These are phyloP conservation scores for Labrus mixtus DNA, from an alignment of 2,113 vertebrate genomes.

Conservation along the genomic window DNA sequence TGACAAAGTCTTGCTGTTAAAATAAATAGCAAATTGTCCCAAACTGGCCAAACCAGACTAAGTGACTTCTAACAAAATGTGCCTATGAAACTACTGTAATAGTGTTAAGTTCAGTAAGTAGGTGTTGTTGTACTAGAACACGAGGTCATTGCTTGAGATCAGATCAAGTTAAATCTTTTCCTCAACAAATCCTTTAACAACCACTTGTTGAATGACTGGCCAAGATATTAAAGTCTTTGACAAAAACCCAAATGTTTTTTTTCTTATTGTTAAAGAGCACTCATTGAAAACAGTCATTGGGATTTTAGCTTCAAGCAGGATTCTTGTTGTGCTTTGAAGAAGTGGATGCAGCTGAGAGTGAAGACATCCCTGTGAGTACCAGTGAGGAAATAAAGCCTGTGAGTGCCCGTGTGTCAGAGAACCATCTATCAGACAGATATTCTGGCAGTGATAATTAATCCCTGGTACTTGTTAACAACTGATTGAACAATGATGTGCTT, in stretches of 20 bases:
- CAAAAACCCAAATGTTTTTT: not conserved
- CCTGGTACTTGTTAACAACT: slow-evolving; percentile 51
- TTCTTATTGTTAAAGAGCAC: not conserved
- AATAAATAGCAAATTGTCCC: too few species aligned
- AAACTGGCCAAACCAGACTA: too few species aligned
- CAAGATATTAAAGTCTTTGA: not conserved
- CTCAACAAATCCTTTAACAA: too few species aligned
- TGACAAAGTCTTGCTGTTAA: too few species aligned
- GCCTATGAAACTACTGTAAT: too few species aligned
- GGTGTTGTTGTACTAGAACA: too few species aligned
- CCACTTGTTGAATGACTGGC: too few species aligned
- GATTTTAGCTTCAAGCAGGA: not conserved
- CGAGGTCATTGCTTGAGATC: too few species aligned
- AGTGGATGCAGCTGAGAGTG: not conserved
- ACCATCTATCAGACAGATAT: slow-evolving; percentile 12
- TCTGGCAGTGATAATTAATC: slow-evolving; percentile 49
- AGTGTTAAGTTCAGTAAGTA: too few species aligned
- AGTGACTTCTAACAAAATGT: too few species aligned
- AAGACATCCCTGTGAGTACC: not conserved
- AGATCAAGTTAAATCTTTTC: too few species aligned
- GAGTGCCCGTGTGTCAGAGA: slow-evolving; percentile 14
- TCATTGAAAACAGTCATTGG: not conserved
- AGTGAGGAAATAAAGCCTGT: not conserved
- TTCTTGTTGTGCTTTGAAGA: not conserved
- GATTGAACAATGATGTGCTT: slow-evolving; percentile 40